Evolutionary conservation across 2,797 vertebrate genomes (phyloP).

Genomic region (Mormyrus proboscirostris): DNA sequence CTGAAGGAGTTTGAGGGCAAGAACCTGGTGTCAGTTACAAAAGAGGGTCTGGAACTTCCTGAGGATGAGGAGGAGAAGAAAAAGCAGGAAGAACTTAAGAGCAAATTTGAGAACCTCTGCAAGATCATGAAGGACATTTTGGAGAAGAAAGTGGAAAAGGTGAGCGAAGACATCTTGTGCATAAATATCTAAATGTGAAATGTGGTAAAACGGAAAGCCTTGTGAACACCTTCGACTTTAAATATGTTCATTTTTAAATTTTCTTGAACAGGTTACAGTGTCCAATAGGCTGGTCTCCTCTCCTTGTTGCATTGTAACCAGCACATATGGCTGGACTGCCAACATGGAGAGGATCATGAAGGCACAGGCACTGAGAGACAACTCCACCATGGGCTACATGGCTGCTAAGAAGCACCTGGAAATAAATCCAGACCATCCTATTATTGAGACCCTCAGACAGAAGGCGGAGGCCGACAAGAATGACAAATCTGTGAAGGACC

Average conservation of each 20-base stretch:
- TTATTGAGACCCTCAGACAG: conserved; percentile 68
- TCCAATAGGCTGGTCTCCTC: conserved; percentile 67
- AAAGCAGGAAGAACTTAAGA: conserved; percentile 69
- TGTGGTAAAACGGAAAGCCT: not conserved
- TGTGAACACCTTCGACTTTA: not conserved
- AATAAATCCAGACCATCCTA: conserved; percentile 72
- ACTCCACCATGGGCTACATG: conserved; percentile 78
- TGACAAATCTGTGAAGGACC: conserved; percentile 73
- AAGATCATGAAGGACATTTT: conserved; percentile 76
- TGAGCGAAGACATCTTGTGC: conserved; percentile 28
- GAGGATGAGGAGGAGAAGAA: conserved; percentile 75
- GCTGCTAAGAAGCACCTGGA: conserved; percentile 74
- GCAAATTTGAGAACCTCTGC: conserved; percentile 70
- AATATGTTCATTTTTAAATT: not conserved
- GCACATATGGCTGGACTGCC: conserved; percentile 67
- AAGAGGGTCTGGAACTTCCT: conserved; percentile 68
- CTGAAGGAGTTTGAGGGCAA: conserved; percentile 74
- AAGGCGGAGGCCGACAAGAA: conserved; percentile 75
- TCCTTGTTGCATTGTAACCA: conserved; percentile 69
- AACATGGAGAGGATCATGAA: conserved; percentile 80
- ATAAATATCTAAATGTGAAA: not conserved
- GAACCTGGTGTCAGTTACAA: conserved; percentile 71
- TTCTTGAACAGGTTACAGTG: conserved; percentile 52
- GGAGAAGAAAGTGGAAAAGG: conserved; percentile 78
- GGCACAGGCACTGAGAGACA: conserved; percentile 66